Conservation (phyloP, 92 coral and sea anemone genomes). For the Meandrina meandrites region DNA sequence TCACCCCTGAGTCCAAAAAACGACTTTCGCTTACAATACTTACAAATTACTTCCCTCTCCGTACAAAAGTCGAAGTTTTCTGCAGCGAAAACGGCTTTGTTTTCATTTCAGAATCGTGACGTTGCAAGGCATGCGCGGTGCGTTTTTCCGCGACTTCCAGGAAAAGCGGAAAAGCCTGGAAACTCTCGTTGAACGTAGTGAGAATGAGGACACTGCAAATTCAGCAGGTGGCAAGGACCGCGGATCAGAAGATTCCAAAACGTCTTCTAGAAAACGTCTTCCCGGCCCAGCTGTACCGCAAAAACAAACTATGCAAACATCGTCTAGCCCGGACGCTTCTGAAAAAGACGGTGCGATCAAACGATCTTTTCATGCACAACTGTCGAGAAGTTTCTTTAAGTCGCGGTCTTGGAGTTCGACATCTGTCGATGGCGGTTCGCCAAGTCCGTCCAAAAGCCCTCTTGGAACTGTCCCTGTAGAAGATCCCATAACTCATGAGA, state of each 20-base stretch:
- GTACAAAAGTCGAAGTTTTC: too few relatives aligned
- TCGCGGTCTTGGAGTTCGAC: constrained; percentile 21
- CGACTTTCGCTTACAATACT: too few relatives aligned
- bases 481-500: constrained; percentile 64
- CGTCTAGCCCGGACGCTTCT: not conserved
- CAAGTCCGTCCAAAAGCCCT: constrained; percentile 14
- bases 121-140: too few relatives aligned
- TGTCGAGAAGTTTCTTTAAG: constrained; percentile 36
- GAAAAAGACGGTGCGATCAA: not conserved
- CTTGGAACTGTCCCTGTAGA: constrained; percentile 40
- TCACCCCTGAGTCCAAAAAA: too few relatives aligned
- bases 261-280: not conserved
- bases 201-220: constrained; percentile 11
- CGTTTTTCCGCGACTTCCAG: constrained; percentile 1
- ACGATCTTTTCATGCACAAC: constrained; percentile 6
- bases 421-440: not conserved
- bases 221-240: constrained; percentile 19
- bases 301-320: constrained; percentile 20
- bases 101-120: too few relatives aligned
- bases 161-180: not conserved
- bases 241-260: not conserved
- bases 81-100: too few relatives aligned
- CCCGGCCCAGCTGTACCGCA: not conserved
- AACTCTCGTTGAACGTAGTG: not conserved
- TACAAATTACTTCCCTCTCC: too few relatives aligned